Percentiles rank a stretch among this genome's conserved stretches.
These are phyloP conservation scores for Abrostola tripartita DNA, from an alignment of 2,888 invertebrate genomes.

Conservation along the genomic window DNA sequence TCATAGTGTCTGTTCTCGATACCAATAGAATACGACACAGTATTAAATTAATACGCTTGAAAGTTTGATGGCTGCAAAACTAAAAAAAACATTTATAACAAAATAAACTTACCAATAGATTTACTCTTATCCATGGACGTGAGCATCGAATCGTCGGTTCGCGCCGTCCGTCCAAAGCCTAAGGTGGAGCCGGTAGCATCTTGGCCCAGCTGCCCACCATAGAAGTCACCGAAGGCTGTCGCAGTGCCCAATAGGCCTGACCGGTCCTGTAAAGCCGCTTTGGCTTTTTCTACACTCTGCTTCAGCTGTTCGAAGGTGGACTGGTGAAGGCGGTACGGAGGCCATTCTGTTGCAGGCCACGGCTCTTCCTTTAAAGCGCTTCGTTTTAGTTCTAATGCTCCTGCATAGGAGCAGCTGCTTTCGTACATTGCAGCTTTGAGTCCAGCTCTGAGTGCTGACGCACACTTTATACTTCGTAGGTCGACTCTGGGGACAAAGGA, in stretches of 20 bases:
- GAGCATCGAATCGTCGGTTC: constrained; percentile 83
- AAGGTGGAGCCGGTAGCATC: constrained; percentile 74
- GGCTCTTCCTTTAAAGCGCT: constrained; percentile 88
- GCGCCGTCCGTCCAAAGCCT: constrained; percentile 76
- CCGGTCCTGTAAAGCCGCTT: constrained; percentile 93
- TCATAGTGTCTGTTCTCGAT: too few relatives aligned
- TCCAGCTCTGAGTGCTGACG: constrained; percentile 77
- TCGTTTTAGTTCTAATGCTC: constrained; percentile 93
- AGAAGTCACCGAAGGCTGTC: constrained; percentile 92
- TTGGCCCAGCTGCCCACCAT: constrained; percentile 86
- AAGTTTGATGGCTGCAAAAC: not conserved
- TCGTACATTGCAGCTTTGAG: constrained; percentile 93
- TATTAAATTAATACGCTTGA: not conserved
- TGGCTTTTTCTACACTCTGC: constrained; percentile 96
- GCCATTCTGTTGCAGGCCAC: constrained; percentile 91
- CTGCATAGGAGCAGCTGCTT: constrained; percentile 97
- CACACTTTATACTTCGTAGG: constrained; percentile 81
- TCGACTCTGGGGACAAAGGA: constrained; percentile 72
- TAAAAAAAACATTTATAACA: not conserved
- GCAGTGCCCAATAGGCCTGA: constrained; percentile 91
- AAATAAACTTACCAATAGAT: constrained; percentile 74
- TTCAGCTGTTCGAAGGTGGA: constrained; percentile 96
- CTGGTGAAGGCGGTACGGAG: constrained; percentile 94
- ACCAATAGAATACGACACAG: too few relatives aligned
- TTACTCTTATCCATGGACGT: constrained; percentile 82